These are phyloP conservation scores for Centrocercus urophasianus DNA, from an alignment of 2,113 vertebrate species.

Conservation along the genomic window DNA sequence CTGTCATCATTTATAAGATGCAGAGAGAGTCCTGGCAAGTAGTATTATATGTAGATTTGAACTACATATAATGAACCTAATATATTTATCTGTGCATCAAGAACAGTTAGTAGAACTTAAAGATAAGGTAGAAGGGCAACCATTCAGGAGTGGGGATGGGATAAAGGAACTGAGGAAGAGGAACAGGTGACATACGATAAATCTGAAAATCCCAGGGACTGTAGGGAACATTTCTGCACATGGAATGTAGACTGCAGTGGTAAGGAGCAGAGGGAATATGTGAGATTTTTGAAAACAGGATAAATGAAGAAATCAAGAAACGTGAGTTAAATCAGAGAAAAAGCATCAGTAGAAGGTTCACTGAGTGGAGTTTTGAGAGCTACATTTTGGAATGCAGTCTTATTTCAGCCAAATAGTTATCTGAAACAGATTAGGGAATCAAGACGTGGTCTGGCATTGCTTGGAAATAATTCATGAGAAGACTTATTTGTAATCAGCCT, in stretches of 20 bases:
- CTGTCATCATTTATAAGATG: not conserved
- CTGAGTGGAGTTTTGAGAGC: not conserved
- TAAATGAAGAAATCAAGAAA: not conserved
- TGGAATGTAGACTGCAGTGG: not conserved
- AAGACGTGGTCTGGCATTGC: not conserved
- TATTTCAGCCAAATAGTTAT: conserved; percentile 2
- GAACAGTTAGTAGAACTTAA: not conserved
- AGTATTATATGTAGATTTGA: not conserved
- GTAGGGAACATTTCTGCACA: not conserved
- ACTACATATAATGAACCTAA: not conserved
- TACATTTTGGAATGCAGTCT: not conserved
- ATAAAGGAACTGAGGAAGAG: not conserved
- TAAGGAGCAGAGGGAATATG: not conserved
- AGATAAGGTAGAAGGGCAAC: not conserved
- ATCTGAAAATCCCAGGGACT: not conserved
- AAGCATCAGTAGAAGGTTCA: not conserved
- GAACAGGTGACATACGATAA: not conserved
- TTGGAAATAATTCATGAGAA: not conserved
- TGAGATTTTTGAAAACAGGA: not conserved
- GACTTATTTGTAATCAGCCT: not conserved
- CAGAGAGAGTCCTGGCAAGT: not conserved
- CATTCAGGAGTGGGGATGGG: not conserved
- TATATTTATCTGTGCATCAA: not conserved
- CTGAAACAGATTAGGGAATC: conserved; percentile 10
- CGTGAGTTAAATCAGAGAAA: not conserved